These are phyloP conservation scores for Ptyas mucosa DNA, from an alignment of 2,113 vertebrate species.

Conservation along the genomic window DNA sequence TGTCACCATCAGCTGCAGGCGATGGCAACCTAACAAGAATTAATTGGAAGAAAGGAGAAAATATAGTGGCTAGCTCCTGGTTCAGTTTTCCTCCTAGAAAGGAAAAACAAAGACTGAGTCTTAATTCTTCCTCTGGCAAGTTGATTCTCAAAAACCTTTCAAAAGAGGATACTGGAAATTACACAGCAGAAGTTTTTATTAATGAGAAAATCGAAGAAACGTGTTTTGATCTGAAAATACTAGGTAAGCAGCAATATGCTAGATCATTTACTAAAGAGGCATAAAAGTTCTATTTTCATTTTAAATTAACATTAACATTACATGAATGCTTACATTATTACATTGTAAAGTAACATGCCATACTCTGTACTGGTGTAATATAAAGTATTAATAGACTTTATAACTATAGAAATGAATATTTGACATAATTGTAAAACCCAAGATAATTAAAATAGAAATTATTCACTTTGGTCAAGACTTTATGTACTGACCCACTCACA, in stretches of 20 bases:
- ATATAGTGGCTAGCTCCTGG: not conserved
- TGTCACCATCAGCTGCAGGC: not conserved
- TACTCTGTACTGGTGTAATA: not conserved
- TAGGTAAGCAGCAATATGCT: not conserved
- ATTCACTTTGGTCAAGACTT: not conserved
- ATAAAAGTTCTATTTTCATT: not conserved
- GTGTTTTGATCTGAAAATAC: not conserved
- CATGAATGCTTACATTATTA: not conserved
- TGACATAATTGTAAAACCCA: not conserved
- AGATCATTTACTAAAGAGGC: not conserved
- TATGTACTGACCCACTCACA: not conserved
- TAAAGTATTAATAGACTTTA: not conserved
- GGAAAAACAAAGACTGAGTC: not conserved
- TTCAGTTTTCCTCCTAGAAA: not conserved
- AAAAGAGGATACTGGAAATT: not conserved
- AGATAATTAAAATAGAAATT: not conserved
- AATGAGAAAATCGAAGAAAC: not conserved
- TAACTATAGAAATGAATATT: not conserved
- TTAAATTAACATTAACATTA: not conserved
- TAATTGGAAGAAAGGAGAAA: not conserved
- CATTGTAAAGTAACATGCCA: not conserved
- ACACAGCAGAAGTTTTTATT: not conserved
- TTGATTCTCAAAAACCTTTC: not conserved
- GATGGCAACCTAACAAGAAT: not conserved
- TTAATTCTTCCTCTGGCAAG: not conserved